Percentiles rank a stretch among this genome's conserved stretches.
Evolutionary conservation across 2,888 invertebrate species (phyloP).

Genomic region (Apodemia hepburni): DNA sequence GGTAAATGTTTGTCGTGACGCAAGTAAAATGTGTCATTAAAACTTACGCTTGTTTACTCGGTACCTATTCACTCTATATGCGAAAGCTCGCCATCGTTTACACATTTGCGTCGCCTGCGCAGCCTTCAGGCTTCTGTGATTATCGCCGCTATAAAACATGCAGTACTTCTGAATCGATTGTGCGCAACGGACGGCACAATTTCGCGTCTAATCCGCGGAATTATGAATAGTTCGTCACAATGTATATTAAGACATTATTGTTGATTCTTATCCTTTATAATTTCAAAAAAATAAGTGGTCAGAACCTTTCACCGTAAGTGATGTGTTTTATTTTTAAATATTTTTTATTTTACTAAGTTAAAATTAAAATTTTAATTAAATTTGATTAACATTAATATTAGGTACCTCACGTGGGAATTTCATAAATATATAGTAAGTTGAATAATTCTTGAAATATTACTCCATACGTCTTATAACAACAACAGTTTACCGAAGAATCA

Average conservation of each 20-base stretch:
- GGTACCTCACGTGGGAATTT: no score
- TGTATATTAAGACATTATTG: slow-evolving; percentile 53
- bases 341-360: no score
- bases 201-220: slow-evolving; percentile 36
- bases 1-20: slow-evolving; percentile 38
- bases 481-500: no score
- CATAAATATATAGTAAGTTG: no score
- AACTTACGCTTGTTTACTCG: slow-evolving; percentile 40
- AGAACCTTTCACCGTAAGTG: slow-evolving; percentile 38
- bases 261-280: slow-evolving; percentile 43
- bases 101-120: slow-evolving; percentile 44
- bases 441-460: no score
- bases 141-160: slow-evolving; percentile 43
- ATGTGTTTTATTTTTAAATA: background rate
- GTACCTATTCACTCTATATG: slow-evolving; percentile 33
- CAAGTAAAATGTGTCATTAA: slow-evolving; percentile 37
- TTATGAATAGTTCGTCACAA: slow-evolving; percentile 53
- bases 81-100: slow-evolving; percentile 51
- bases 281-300: slow-evolving; percentile 46
- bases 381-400: no score
- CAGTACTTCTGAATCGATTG: slow-evolving; percentile 60
- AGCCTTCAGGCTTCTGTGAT: slow-evolving; percentile 47
- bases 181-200: slow-evolving; percentile 56
- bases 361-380: no score
- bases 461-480: no score